phyloP scores from a whole-genome alignment of 2,888 invertebrate genomes.

The Endomychus coccineus region DNA sequence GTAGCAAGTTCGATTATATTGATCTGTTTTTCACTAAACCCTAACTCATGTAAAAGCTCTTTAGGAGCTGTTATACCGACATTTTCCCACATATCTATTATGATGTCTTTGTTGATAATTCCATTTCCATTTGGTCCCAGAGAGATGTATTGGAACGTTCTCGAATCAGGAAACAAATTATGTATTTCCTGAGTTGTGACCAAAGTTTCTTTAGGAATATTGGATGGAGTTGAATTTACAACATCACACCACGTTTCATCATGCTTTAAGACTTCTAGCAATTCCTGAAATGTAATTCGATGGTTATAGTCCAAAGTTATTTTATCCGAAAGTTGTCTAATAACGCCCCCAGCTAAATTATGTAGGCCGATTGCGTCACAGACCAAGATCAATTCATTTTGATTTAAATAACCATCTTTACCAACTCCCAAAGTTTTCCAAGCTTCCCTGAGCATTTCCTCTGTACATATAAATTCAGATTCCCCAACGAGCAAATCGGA shows the following conservation, averaged over 20 bases:
- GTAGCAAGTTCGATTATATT: conserved; percentile 56
- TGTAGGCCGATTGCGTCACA: conserved; percentile 62
- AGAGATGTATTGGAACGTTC: conserved; percentile 39
- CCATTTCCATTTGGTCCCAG: conserved; percentile 40
- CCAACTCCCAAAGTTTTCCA: conserved; percentile 58
- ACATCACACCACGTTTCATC: conserved; percentile 44
- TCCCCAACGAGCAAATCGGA: conserved; percentile 19
- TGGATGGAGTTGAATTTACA: conserved; percentile 23
- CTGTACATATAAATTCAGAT: conserved; percentile 42
- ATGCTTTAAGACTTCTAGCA: conserved; percentile 54
- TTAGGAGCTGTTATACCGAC: conserved; percentile 60
- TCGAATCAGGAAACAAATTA: conserved; percentile 34
- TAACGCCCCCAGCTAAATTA: conserved; percentile 56
- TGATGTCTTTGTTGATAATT: conserved; percentile 44
- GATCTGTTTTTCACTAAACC: conserved; percentile 53
- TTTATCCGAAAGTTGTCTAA: conserved; percentile 57
- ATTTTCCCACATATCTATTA: conserved; percentile 67
- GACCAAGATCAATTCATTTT: conserved; percentile 55
- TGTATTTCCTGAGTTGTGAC: conserved; percentile 27
- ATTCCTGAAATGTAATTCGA: conserved; percentile 58
- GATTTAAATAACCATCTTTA: conserved; percentile 54
- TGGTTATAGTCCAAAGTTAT: conserved; percentile 57
- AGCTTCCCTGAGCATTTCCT: conserved; percentile 55
- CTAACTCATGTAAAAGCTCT: conserved; percentile 58
- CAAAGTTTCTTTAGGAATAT: conserved; percentile 16